Percentiles rank a stretch among this genome's conserved stretches.
phyloP scores from a whole-genome alignment of 2,113 vertebrate species.

The Ptilonorhynchus violaceus region DNA sequence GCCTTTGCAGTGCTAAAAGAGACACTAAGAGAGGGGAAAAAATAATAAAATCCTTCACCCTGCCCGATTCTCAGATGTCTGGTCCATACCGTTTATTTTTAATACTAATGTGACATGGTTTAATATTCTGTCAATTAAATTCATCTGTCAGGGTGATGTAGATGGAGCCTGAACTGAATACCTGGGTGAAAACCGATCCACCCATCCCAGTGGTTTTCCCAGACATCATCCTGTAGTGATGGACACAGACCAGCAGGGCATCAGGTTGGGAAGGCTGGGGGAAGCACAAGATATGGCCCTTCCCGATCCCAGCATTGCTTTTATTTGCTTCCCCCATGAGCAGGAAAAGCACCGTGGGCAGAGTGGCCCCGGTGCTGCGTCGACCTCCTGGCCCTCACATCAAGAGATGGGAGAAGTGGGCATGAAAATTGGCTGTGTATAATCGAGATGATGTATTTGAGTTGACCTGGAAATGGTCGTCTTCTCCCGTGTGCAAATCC shows the following conservation, averaged over 20 bases:
- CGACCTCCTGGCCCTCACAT: accelerated
- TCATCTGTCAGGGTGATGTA: not conserved
- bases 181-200: conserved; percentile 16
- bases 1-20: conserved; percentile 35
- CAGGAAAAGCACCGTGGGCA: not conserved
- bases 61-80: conserved; percentile 24
- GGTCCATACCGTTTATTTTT: conserved; percentile 58
- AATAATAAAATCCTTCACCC: not conserved
- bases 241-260: not conserved
- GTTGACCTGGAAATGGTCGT: not conserved
- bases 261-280: not conserved
- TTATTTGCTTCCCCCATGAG: not conserved
- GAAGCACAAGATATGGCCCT: not conserved
- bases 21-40: not conserved
- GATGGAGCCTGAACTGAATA: conserved; percentile 38
- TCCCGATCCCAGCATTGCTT: not conserved
- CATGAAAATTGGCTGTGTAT: not conserved
- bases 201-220: not conserved
- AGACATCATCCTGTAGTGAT: not conserved
- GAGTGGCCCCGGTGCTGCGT: accelerated
- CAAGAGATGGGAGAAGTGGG: not conserved
- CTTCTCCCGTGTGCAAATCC: not conserved
- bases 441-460: not conserved
- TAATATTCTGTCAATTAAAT: conserved; percentile 55
- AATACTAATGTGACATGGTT: conserved; percentile 39